Percentiles rank a stretch among this genome's conserved stretches.
phyloP scores from a whole-genome alignment of 2,797 vertebrate species.

The Gymnodraco acuticeps region DNA sequence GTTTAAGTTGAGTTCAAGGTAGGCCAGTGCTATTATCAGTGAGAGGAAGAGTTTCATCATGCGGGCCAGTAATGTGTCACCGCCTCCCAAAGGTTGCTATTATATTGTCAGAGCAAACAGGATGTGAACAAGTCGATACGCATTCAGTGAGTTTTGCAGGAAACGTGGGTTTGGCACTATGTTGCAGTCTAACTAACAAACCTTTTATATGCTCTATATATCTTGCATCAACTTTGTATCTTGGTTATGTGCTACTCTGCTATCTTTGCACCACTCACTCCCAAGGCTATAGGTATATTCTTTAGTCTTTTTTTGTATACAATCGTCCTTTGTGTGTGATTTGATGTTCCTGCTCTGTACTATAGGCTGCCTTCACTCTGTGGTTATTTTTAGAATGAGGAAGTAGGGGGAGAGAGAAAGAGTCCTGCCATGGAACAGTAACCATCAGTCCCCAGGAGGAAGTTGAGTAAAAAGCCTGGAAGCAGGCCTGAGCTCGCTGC shows the following conservation, averaged over 20 bases:
- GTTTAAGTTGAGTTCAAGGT: not conserved
- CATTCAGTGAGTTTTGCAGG: conserved; percentile 28
- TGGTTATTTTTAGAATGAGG: conserved; percentile 70
- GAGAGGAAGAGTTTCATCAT: conserved; percentile 48
- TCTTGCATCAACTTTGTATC: not conserved
- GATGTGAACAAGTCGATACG: conserved; percentile 30
- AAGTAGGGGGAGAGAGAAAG: conserved; percentile 47
- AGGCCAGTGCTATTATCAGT: conserved; percentile 10
- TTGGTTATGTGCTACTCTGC: conserved; percentile 18
- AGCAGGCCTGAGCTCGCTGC: conserved; percentile 49
- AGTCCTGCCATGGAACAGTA: conserved; percentile 56
- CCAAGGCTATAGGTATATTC: conserved; percentile 10
- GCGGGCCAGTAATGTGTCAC: conserved; percentile 49
- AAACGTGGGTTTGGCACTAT: conserved; percentile 24
- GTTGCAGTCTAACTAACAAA: conserved; percentile 6
- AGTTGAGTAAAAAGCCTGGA: conserved; percentile 61
- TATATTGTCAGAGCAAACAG: conserved; percentile 57
- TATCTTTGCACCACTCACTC: not conserved
- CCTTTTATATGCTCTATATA: conserved; percentile 1
- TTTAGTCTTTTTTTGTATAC: not conserved
- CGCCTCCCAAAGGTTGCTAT: conserved; percentile 51
- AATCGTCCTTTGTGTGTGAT: conserved; percentile 29
- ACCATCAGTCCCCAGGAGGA: conserved; percentile 66
- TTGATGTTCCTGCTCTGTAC: conserved; percentile 27
- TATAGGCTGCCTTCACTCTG: conserved; percentile 23